Base-by-base conservation (phyloP, 2,797 vertebrate genomes). In the Cichlasoma orientale region DNA sequence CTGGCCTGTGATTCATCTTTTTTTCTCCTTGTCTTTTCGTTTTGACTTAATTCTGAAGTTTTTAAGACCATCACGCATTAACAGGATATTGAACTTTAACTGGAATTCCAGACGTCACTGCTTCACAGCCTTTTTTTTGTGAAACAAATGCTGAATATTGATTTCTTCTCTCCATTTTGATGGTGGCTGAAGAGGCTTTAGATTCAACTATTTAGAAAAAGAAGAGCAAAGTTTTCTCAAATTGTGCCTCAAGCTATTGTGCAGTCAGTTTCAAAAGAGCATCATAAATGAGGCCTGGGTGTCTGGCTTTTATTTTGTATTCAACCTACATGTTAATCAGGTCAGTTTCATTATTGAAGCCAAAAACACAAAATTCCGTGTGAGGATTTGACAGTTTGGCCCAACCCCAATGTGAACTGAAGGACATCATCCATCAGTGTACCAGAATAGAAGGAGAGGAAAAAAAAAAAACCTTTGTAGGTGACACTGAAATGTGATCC, bases 371-470 rank as follows among this genome's bases (percentile, higher is more conserved):
- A 5, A 52, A 58, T 31, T 36, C 0, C 58, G 13, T 0, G 44
- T 33, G 19, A 72, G 31, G 0, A 38, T 38, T 47, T 70, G 21
- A 31, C 14, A 19, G 3, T 75, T n/a, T 55, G 13, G 5, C 72
- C 44, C 0, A 14, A 71, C 50, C 29, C 27, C 52, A 23, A 16
- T 59, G 55, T 56, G 10, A 55, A 63, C 74, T 66, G 19, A 56
- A 54, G 18, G 33, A 3, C 71, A 1, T 73, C 33, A 18, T 72
- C 50, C 47, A 27, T 72, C 68, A 5, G 3, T 69, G 5, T 53
- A 74, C 72, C 36, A 85, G 55, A 85, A 77, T 63, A 76, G 54
- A 76, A 33, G 47, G n/a, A n/a, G n/a, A n/a, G n/a, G n/a, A 33
- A 33, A 33, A 16, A 57, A 74, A 47, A 50, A 12, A 74, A 73